phyloP scores from a whole-genome alignment of 2,888 invertebrate species.

The Phyto melanocephala region DNA sequence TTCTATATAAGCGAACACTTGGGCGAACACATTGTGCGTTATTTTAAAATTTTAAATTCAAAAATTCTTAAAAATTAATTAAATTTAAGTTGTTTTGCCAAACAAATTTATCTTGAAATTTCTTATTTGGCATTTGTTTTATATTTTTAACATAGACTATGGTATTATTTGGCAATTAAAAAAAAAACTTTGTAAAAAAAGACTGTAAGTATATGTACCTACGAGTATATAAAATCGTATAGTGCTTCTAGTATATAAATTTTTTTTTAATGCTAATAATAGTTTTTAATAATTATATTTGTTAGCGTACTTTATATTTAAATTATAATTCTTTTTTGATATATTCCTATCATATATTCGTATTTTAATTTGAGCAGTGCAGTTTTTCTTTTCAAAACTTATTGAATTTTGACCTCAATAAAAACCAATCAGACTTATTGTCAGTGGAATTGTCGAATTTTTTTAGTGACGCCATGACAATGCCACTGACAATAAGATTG shows the following conservation, averaged over 20 bases:
- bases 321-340: constrained; percentile 37
- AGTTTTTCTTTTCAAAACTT: not conserved
- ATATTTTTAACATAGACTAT: constrained; percentile 9
- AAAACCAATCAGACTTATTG: too few relatives aligned
- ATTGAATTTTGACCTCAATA: constrained; percentile 51
- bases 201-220: constrained; percentile 59
- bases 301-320: constrained; percentile 22
- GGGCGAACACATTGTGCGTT: constrained; percentile 75
- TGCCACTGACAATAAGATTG: too few relatives aligned
- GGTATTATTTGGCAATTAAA: not conserved
- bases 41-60: constrained; percentile 73
- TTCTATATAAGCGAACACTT: constrained; percentile 76
- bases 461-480: too few relatives aligned
- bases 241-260: constrained; percentile 32
- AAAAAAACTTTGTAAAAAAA: constrained; percentile 22
- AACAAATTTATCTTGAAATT: not conserved
- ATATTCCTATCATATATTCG: not conserved
- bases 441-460: too few relatives aligned
- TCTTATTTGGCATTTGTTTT: not conserved
- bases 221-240: constrained; percentile 38
- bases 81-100: constrained; percentile 3
- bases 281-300: constrained; percentile 12
- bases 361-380: too few relatives aligned
- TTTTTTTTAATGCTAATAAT: too few relatives aligned
- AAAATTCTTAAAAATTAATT: constrained; percentile 38